Conservation (phyloP, 1,140 invertebrate species). For the Bombus terrestris region DNA sequence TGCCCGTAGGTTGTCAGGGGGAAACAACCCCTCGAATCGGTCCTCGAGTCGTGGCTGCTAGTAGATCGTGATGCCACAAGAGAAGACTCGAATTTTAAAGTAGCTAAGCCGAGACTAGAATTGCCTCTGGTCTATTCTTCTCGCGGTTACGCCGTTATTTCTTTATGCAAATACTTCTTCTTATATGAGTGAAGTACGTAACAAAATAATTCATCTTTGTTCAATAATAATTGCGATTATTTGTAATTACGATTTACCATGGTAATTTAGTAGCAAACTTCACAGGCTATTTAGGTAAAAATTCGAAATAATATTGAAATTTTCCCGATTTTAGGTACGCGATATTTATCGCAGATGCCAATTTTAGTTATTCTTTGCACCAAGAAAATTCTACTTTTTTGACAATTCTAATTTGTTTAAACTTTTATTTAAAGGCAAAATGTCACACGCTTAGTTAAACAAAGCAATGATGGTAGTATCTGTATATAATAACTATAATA, state of each 20-base stretch:
- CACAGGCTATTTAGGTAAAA: too few relatives aligned
- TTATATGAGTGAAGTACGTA: not conserved
- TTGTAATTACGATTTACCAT: not conserved
- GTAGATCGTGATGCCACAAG: constrained; percentile 52
- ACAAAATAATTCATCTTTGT: not conserved
- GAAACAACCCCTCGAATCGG: constrained; percentile 71
- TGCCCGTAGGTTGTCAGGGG: constrained; percentile 56
- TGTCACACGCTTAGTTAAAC: too few relatives aligned
- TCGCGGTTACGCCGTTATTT: not conserved
- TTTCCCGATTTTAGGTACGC: too few relatives aligned
- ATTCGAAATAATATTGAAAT: too few relatives aligned
- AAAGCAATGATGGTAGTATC: too few relatives aligned
- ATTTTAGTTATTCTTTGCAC: too few relatives aligned
- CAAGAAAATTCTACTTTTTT: too few relatives aligned
- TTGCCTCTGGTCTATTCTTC: not conserved
- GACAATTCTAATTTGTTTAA: too few relatives aligned
- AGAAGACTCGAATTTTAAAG: constrained; percentile 63
- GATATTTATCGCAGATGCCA: too few relatives aligned
- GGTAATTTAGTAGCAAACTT: not conserved
- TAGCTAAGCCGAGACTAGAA: constrained; percentile 36
- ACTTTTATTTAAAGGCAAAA: too few relatives aligned
- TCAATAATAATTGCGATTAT: not conserved
- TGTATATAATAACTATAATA: too few relatives aligned
- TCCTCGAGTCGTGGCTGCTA: constrained; percentile 53
- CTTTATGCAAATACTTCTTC: not conserved